Conservation (phyloP, 2,888 invertebrate genomes). For the Hirtodrosophila alboralis region DNA sequence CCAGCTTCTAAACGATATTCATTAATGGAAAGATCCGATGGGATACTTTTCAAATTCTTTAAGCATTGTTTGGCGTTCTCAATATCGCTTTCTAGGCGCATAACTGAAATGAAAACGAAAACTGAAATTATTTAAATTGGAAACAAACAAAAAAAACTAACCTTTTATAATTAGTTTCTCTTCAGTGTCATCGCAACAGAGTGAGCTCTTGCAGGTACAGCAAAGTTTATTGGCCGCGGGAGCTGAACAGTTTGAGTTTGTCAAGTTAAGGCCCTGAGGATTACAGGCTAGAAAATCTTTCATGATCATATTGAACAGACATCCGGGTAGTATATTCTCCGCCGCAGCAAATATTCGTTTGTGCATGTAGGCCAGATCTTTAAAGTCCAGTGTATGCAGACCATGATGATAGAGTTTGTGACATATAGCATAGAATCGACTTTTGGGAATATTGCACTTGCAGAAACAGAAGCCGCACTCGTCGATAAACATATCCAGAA, state of each 20-base stretch:
- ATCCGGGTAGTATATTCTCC: constrained; percentile 75
- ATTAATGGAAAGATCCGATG: constrained; percentile 55
- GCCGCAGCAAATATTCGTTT: constrained; percentile 78
- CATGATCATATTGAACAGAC: constrained; percentile 71
- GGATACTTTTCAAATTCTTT: constrained; percentile 62
- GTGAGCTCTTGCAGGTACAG: constrained; percentile 73
- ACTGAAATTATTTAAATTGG: background rate
- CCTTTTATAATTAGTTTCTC: constrained; percentile 79
- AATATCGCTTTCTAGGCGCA: constrained; percentile 79
- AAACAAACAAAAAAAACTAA: constrained; percentile 31
- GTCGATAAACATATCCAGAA: constrained; percentile 75
- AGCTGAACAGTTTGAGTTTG: background rate
- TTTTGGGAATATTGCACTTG: constrained; percentile 72
- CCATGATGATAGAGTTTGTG: constrained; percentile 80
- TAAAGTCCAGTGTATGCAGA: constrained; percentile 69
- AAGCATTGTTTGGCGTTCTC: constrained; percentile 75
- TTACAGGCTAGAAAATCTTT: constrained; percentile 48
- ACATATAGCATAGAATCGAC: constrained; percentile 77
- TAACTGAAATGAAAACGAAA: constrained; percentile 55
- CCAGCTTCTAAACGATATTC: constrained; percentile 48
- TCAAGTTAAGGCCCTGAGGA: constrained; percentile 8
- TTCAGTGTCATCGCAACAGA: constrained; percentile 77
- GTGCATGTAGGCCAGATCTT: constrained; percentile 80
- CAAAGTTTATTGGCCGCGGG: constrained; percentile 51
- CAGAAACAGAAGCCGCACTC: constrained; percentile 79